phyloP scores from a whole-genome alignment of 2,888 invertebrate genomes.

The Melieria omissa region DNA sequence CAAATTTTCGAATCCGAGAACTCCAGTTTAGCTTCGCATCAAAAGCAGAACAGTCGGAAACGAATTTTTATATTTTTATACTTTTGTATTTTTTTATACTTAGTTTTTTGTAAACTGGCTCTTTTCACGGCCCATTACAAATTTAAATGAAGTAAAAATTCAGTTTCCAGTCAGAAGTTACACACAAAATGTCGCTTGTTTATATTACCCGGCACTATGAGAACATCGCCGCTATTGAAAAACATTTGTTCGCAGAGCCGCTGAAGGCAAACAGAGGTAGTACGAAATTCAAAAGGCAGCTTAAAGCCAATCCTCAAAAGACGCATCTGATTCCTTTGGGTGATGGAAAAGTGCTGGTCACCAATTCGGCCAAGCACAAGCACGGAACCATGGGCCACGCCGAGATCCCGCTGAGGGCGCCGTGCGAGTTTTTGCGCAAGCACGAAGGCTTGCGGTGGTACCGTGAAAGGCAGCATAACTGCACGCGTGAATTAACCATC shows the following conservation, averaged over 20 bases:
- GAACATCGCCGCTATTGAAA: constrained; percentile 71
- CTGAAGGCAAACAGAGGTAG: constrained; percentile 18
- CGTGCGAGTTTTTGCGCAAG: constrained; percentile 74
- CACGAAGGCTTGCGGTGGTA: constrained; percentile 69
- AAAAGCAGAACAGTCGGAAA: no score
- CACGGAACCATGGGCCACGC: constrained; percentile 77
- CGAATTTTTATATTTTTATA: no score
- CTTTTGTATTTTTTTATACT: no score
- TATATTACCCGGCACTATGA: constrained; percentile 75
- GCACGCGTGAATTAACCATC: constrained; percentile 61
- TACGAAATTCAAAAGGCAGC: constrained; percentile 43
- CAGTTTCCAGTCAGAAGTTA: no score
- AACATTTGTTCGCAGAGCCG: neutral
- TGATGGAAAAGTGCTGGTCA: constrained; percentile 61
- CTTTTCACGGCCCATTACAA: no score
- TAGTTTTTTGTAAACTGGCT: no score
- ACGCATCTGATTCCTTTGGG: constrained; percentile 64
- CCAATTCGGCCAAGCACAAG: constrained; percentile 67
- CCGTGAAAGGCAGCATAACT: constrained; percentile 57
- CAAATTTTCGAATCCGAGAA: no score
- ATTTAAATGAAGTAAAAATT: no score
- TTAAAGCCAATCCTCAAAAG: constrained; percentile 46
- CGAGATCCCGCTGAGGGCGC: constrained; percentile 71
- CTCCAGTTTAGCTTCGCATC: no score
- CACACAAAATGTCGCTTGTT: constrained; percentile 71